Percentiles rank a stretch among this genome's conserved stretches.
Evolutionary conservation across 1,140 invertebrate species (phyloP).

Genomic region (Octopus sinensis): DNA sequence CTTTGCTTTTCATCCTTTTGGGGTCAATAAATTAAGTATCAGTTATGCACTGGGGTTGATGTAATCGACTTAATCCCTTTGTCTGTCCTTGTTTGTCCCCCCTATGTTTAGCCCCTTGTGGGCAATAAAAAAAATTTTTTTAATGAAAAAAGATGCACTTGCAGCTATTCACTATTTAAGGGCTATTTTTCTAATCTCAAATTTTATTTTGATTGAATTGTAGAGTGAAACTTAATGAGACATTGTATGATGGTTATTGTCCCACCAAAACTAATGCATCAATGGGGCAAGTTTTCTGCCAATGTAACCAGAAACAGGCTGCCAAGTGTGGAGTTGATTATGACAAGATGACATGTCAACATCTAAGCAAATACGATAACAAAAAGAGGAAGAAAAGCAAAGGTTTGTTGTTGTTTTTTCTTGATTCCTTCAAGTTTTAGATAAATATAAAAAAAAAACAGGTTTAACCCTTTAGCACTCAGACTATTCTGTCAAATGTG

Average conservation of each 20-base stretch:
- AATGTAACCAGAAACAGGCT: background rate
- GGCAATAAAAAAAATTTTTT: background rate
- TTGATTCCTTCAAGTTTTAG: background rate
- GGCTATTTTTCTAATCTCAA: background rate
- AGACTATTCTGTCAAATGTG: no score
- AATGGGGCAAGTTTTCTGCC: background rate
- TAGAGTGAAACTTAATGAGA: background rate
- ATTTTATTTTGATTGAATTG: background rate
- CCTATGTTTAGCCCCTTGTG: background rate
- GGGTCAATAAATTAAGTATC: no score
- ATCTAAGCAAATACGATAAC: background rate
- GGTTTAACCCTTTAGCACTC: background rate
- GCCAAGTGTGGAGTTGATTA: background rate
- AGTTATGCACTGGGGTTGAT: no score
- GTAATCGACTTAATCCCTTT: no score
- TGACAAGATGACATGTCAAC: slow-evolving; percentile 4
- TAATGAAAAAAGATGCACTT: background rate
- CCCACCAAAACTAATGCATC: background rate
- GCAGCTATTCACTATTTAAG: background rate
- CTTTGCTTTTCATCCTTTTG: no score
- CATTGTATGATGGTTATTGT: slow-evolving; percentile 12
- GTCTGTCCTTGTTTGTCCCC: background rate
- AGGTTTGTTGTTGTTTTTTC: background rate
- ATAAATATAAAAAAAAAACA: background rate
- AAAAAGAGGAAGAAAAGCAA: background rate